Base-by-base conservation (phyloP, 2,113 vertebrate species). In the Bothrops jararaca region DNA sequence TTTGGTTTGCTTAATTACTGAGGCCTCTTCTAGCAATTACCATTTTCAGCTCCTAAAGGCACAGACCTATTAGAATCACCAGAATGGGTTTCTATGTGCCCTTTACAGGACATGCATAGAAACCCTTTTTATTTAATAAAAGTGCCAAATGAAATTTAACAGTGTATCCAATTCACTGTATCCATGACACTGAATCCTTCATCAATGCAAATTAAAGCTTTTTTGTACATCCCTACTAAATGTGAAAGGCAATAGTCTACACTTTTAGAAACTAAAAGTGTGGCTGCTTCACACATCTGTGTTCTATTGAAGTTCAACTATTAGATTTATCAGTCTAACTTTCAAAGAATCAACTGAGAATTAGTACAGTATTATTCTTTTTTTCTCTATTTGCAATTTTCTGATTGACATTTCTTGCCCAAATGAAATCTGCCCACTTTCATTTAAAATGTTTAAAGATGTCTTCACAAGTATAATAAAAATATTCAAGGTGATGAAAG, bases 401-500 rank as follows among this genome's bases (percentile, higher is more conserved):
- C 92, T 95, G 91, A 94, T 42, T 2, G 52, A 93, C 80, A 94
- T 94, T 96, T 95, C 93, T 96, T 90, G 94, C 52, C 1, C 39
- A 93, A 93, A 94, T 89, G 91, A 93, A 96, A 94, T 60, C 94
- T 92, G 80, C 42, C 45, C 3, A 94, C 57, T 95, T 96, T 95
- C 57, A 96, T 93, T 23, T 90, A 89, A 96, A 95, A 93, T 93
- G 48, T 92, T 95, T 95, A 96, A 96, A 95, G 89, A 95, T 92
- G 91, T 94, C 50, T 95, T 96, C 91, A 96, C 85, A 96, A 94
- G 74, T 94, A 91, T 88, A 95, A 93, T 95, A 96, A 97, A 96
- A 96, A 95, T 94, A 93, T 91, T 95, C 80, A 95, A 96, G 94
- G 92, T 96, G 91, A 96, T 94, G 86, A 95, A 97, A 97, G 96